Conservation (phyloP, 2,113 vertebrate genomes). For the Sinocyclocheilus anshuiensis region DNA sequence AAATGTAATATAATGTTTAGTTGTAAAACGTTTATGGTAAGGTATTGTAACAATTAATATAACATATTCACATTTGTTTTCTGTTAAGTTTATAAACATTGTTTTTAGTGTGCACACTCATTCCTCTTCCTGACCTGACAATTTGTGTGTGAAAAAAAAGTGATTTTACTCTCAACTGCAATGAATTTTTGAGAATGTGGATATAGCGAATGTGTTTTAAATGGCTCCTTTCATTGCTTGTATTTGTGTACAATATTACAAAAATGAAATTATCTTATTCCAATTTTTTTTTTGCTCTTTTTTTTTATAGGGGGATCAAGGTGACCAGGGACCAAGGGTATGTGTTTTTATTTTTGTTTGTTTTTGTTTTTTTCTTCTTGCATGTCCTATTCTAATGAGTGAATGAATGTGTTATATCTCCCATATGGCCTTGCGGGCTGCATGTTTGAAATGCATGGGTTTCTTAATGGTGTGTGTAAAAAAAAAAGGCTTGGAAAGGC, state of each 20-base stretch:
- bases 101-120: background rate
- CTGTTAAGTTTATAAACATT: background rate
- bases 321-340: conserved; percentile 99
- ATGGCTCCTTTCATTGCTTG: conserved; percentile 48
- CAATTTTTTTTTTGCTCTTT: background rate
- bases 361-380: conserved; percentile 16
- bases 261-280: conserved; percentile 51
- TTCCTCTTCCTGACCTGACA: conserved; percentile 48
- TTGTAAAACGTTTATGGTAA: too few species aligned
- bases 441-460: conserved; percentile 72
- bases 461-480: conserved; percentile 50
- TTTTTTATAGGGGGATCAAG: conserved; percentile 94
- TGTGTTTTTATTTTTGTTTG: too few species aligned
- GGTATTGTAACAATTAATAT: background rate
- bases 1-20: too few species aligned
- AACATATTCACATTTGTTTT: background rate
- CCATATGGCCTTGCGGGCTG: conserved; percentile 63
- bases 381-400: conserved; percentile 59
- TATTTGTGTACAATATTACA: conserved; percentile 47
- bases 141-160: conserved; percentile 69
- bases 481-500: background rate
- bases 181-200: conserved; percentile 65
- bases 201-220: conserved; percentile 67
- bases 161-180: conserved; percentile 67
- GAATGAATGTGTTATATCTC: conserved; percentile 63